Base-by-base conservation (phyloP, 2,888 invertebrate genomes). In the Chalcis sispes region DNA sequence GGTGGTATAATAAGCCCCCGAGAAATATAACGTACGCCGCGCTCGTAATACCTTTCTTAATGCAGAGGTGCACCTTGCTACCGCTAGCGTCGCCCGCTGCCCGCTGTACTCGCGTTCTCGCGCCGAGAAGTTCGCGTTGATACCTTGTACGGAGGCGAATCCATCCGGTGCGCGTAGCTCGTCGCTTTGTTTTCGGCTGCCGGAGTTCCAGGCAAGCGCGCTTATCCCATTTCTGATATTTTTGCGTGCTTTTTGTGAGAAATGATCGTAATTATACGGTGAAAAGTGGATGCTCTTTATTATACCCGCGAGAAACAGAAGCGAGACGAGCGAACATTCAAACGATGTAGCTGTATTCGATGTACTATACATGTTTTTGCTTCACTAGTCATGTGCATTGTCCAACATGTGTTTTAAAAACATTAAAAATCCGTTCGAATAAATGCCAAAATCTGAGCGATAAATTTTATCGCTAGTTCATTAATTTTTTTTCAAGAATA, bases 61-160 rank as follows among this genome's bases (percentile, higher is more conserved):
- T n/a, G n/a, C n/a, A 42, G 15, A 50, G 23, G 42, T 20, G 32
- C 36, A 8, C 65, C 61, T 27, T 15, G 27, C 42, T 27, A 46
- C 56, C 29, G 25, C 42, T 8, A 5, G 8, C 23, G 32, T 1
- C n/a, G n/a, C n/a, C 1, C 23, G 32, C 48, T 27, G 50, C 27
- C 18, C n/a, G 48, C 0, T 8, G 20, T 20, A 18, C 18, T 13
- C 40, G 0, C 42, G 25, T n/a, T 25, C 10, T 15, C n/a, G 46
- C 46, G 15, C 3, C 46, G 20, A 50, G 10, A 20, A 1, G 10
- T n/a, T 32, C 20, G 65, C 18, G 27, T 10, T 27, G 7, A 29
- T 42, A 27, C 40, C 66, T 67, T 58, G 3, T 54, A 50, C 40
- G 59, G 69, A 36, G 29, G 61, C 62, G 67, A 69, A 67, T 74